Evolutionary conservation across 2,113 vertebrate genomes (phyloP).

Genomic region (Nibea coibor): DNA sequence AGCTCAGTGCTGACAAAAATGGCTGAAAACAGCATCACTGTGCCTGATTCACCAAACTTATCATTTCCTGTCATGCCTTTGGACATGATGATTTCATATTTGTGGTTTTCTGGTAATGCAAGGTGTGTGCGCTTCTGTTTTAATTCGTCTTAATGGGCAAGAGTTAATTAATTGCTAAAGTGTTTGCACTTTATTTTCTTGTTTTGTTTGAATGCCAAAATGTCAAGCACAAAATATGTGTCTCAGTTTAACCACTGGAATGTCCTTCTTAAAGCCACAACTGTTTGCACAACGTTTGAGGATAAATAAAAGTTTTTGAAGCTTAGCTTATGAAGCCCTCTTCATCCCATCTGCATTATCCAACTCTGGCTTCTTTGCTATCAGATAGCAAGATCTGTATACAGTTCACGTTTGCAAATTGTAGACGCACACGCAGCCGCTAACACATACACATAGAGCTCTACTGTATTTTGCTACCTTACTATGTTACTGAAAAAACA

Average conservation of each 20-base stretch:
- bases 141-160: background rate
- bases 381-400: background rate
- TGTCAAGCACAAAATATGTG: background rate
- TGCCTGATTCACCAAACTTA: background rate
- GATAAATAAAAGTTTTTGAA: conserved; percentile 15
- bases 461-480: conserved; percentile 10
- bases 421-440: conserved; percentile 4
- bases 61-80: background rate
- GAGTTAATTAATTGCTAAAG: background rate
- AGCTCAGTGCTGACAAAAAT: background rate
- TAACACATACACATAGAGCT: background rate
- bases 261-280: conserved; percentile 2
- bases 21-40: background rate
- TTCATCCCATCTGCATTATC: conserved; percentile 10
- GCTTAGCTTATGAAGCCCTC: conserved; percentile 7
- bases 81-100: background rate
- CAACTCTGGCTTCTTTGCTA: background rate
- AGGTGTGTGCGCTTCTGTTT: background rate
- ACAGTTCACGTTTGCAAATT: conserved; percentile 26
- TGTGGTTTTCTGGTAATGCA: background rate
- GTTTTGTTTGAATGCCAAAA: background rate
- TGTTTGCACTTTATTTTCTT: background rate
- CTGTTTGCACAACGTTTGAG: conserved; percentile 7
- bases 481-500: conserved; percentile 16
- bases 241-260: conserved; percentile 13